Percentiles rank a stretch among this genome's conserved stretches.
Conservation (phyloP, 2,888 invertebrate genomes). For the Physocephala rufipes region DNA sequence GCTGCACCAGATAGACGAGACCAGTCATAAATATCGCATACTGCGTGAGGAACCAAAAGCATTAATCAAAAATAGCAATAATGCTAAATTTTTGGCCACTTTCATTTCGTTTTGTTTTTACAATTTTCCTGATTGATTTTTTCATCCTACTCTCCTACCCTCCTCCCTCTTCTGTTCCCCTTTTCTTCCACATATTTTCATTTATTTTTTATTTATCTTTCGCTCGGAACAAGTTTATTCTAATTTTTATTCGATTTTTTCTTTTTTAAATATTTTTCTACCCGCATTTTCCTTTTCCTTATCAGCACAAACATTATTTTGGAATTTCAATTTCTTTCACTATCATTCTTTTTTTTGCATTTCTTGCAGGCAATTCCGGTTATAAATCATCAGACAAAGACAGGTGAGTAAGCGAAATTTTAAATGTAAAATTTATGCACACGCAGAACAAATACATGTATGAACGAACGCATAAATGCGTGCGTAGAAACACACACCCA, state of each 20-base stretch:
- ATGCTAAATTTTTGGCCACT: slow-evolving; percentile 34
- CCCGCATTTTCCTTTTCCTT: neutral
- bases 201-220: neutral
- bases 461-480: slow-evolving; percentile 27
- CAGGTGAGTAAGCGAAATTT: slow-evolving; percentile 80
- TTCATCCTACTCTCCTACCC: neutral
- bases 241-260: neutral
- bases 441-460: slow-evolving; percentile 30
- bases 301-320: neutral
- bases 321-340: slow-evolving; percentile 35
- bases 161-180: slow-evolving; percentile 25
- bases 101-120: neutral
- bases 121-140: slow-evolving; percentile 32
- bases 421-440: slow-evolving; percentile 43
- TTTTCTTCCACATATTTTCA: neutral
- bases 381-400: slow-evolving; percentile 86
- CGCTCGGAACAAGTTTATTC: neutral
- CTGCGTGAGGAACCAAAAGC: neutral
- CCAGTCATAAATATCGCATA: no score
- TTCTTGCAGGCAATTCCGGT: slow-evolving; percentile 78
- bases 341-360: slow-evolving; percentile 49
- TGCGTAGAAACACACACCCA: slow-evolving; percentile 19
- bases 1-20: no score
- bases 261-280: neutral
- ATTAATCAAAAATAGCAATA: slow-evolving; percentile 31